Evolutionary conservation across 2,888 invertebrate genomes (phyloP).

Genomic region (Embidobia sp.): DNA sequence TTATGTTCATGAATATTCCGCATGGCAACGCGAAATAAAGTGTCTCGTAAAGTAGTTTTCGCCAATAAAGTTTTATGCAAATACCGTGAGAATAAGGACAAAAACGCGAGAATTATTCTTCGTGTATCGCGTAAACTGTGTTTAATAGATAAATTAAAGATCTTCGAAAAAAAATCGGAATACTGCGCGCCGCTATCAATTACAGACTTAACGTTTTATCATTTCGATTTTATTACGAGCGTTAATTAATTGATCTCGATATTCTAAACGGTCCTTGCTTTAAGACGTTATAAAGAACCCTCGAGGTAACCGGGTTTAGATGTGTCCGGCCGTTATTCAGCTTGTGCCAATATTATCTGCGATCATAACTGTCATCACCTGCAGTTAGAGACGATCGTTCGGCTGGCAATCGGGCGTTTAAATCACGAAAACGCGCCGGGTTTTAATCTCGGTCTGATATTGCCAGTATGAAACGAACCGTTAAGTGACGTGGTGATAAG

Average conservation of each 20-base stretch:
- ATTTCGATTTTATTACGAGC: not conserved
- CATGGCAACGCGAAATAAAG: slow-evolving; percentile 30
- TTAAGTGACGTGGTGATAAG: slow-evolving; percentile 39
- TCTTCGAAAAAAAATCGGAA: slow-evolving; percentile 15
- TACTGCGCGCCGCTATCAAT: slow-evolving; percentile 16
- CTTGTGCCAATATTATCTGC: slow-evolving; percentile 44
- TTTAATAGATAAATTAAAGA: slow-evolving; percentile 49
- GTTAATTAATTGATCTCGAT: slow-evolving; percentile 27
- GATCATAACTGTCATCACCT: slow-evolving; percentile 44
- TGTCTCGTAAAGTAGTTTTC: slow-evolving; percentile 52
- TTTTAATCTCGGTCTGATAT: slow-evolving; percentile 45
- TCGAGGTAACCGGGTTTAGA: not conserved
- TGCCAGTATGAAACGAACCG: slow-evolving; percentile 35
- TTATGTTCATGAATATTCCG: slow-evolving; percentile 53
- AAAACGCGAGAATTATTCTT: slow-evolving; percentile 43
- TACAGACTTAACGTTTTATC: slow-evolving; percentile 14
- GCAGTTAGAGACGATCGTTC: slow-evolving; percentile 49
- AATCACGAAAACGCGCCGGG: slow-evolving; percentile 38
- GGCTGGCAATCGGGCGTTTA: slow-evolving; percentile 30
- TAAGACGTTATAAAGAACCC: slow-evolving; percentile 9
- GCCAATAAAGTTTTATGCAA: slow-evolving; percentile 53
- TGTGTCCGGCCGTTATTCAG: slow-evolving; percentile 28
- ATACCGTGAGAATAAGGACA: slow-evolving; percentile 36
- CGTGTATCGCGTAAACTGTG: slow-evolving; percentile 47
- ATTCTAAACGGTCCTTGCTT: slow-evolving; percentile 7